Evolutionary conservation across 2,888 invertebrate species (phyloP).

Genomic region (Apotomis turbidana): DNA sequence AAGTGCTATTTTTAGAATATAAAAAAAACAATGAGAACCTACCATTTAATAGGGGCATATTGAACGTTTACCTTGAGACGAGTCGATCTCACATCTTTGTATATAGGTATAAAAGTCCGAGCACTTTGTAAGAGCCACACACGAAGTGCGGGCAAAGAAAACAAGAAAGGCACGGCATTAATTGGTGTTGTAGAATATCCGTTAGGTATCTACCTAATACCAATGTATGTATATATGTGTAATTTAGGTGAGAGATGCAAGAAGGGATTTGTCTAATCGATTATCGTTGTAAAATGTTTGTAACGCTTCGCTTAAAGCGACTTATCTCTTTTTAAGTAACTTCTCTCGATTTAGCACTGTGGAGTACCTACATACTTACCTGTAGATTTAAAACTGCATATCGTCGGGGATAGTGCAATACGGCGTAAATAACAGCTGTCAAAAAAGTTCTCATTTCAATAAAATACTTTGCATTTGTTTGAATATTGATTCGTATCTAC

Average conservation of each 20-base stretch:
- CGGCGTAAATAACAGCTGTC: too few species aligned
- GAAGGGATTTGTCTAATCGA: too few species aligned
- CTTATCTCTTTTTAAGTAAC: too few species aligned
- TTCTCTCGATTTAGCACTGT: too few species aligned
- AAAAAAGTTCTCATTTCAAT: too few species aligned
- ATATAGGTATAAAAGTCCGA: constrained; percentile 44
- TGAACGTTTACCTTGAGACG: constrained; percentile 52
- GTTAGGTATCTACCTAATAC: constrained; percentile 1
- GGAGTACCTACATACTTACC: too few species aligned
- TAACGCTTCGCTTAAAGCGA: too few species aligned
- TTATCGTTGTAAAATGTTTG: too few species aligned
- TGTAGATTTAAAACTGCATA: too few species aligned
- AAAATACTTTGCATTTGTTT: too few species aligned
- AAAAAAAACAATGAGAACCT: constrained; percentile 41
- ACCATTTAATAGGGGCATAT: constrained; percentile 54
- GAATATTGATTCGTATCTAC: too few species aligned
- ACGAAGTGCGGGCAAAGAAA: constrained; percentile 52
- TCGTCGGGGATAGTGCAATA: too few species aligned
- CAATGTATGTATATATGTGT: background rate
- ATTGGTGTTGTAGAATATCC: constrained; percentile 7
- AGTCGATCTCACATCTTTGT: constrained; percentile 48
- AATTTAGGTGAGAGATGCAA: background rate
- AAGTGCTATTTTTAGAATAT: constrained; percentile 17
- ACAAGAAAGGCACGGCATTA: constrained; percentile 46
- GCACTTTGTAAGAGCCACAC: constrained; percentile 57